Evolutionary conservation across 1,140 invertebrate genomes (phyloP).

Genomic region (Pachypeltis micranthus): DNA sequence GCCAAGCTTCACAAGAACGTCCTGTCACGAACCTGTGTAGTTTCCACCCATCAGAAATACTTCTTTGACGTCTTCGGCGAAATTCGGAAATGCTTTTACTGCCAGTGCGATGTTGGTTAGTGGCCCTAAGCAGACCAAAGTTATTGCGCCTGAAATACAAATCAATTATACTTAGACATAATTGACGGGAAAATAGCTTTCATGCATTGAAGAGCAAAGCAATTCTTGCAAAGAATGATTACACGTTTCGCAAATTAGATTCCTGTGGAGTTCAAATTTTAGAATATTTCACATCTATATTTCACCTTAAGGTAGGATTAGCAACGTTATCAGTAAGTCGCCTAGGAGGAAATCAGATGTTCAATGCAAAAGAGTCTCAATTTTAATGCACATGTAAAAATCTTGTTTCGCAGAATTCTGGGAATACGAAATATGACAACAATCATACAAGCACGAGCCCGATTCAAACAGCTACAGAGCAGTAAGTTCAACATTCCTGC

Average conservation of each 20-base stretch:
- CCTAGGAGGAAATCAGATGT: no score
- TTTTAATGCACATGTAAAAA: background rate
- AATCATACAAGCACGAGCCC: no score
- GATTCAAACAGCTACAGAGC: no score
- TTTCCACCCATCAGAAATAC: constrained; percentile 69
- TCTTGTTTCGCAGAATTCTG: background rate
- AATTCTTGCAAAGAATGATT: background rate
- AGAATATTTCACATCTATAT: background rate
- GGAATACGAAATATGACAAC: no score
- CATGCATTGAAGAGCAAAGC: background rate
- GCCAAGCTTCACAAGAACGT: no score
- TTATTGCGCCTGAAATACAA: constrained; percentile 22
- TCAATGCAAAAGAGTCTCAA: background rate
- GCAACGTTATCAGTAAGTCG: no score
- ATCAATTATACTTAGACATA: background rate
- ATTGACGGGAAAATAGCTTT: background rate
- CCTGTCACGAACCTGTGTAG: constrained; percentile 50
- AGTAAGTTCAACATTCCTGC: no score
- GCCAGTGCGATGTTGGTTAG: constrained; percentile 66
- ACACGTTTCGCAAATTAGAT: background rate
- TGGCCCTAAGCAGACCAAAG: constrained; percentile 53
- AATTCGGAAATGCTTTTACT: constrained; percentile 49
- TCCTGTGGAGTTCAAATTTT: background rate
- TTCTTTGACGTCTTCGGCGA: constrained; percentile 46
- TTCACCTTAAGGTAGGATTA: background rate